Base-by-base conservation (phyloP, 1,140 invertebrate genomes). In the Atta colombica region DNA sequence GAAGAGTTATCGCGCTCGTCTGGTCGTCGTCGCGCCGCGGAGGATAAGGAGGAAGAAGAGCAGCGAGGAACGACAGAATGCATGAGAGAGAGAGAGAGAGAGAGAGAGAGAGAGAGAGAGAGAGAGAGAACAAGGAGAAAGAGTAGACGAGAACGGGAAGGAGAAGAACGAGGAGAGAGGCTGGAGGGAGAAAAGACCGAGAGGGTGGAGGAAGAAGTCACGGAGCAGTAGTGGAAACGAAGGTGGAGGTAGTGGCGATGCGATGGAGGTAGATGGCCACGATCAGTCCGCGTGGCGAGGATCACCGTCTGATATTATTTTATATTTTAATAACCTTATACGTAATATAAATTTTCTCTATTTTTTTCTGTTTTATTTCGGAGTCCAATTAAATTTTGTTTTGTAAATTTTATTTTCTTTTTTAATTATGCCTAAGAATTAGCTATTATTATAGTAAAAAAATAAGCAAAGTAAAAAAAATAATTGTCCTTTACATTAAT, bases 1-100 rank as follows among this genome's bases (percentile, higher is more conserved):
- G 72, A 87, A 90, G 86, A 90, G 77, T 90, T 85, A 87, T 89
- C 87, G 84, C 89, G 72, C 84, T 75, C 77, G 78, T 90, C 85
- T 87, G 85, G 87, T 80, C 63, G 78, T 72, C 87, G 90, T 89
- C 87, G 87, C 77, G 80, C 49, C 45, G 85, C 55, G 78, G 74
- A 77, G 89, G 86, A 90, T 87, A 89, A 90, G 84, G 63, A 89
- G 25, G 53, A 35, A 31, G 72, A 71, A 14, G 53, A 68, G n/a
- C 25, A 51, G 49, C 28, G 74, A 35, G 53, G 60, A 45, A 49
- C 71, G 66, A 65, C 18, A 58, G 35, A 63, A 78, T 53, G 58
- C 35, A 6, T 63, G 74, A 31, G 72, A 63, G 7, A 65, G 61
- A 61, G 71, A 77, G 21, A 31, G 71, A 35, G 35, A 77, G 45